Conservation (phyloP, 2,113 vertebrate species). For the Eupsittula cactorum region DNA sequence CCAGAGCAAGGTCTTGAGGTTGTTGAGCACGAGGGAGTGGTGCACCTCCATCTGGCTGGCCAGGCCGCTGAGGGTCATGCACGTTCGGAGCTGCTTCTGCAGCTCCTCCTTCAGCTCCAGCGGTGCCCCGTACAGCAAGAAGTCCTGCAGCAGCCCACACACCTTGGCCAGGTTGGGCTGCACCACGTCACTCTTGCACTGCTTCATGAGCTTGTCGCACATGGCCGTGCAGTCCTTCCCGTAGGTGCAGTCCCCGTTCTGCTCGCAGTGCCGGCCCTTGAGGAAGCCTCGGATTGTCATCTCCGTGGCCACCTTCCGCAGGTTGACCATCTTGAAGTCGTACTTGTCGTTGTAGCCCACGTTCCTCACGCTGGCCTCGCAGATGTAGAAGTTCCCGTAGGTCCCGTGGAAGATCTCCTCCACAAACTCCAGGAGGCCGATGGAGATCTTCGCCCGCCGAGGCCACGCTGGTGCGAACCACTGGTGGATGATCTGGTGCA, state of each 20-base stretch:
- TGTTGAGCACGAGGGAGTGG: constrained; percentile 94
- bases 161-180: constrained; percentile 97
- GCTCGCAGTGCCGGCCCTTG: constrained; percentile 88
- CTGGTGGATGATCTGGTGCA: constrained; percentile 83
- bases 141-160: constrained; percentile 88
- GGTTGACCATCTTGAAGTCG: constrained; percentile 93
- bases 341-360: constrained; percentile 90
- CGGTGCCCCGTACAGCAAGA: constrained; percentile 87
- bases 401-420: constrained; percentile 96
- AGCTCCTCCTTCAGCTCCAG: constrained; percentile 84
- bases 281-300: constrained; percentile 84
- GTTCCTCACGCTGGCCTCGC: constrained; percentile 84
- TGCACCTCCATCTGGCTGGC: constrained; percentile 97
- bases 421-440: constrained; percentile 94
- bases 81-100: constrained; percentile 90
- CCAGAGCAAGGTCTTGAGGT: constrained; percentile 95
- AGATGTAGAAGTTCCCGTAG: constrained; percentile 94
- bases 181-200: constrained; percentile 90
- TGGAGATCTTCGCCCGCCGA: constrained; percentile 87
- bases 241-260: constrained; percentile 90
- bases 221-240: constrained; percentile 89
- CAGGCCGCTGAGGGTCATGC: constrained; percentile 91
- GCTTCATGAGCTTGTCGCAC: constrained; percentile 89
- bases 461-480: constrained; percentile 95
- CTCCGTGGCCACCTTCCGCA: constrained; percentile 88